phyloP scores from a whole-genome alignment of 2,888 invertebrate species.

The Parnassius orleans region DNA sequence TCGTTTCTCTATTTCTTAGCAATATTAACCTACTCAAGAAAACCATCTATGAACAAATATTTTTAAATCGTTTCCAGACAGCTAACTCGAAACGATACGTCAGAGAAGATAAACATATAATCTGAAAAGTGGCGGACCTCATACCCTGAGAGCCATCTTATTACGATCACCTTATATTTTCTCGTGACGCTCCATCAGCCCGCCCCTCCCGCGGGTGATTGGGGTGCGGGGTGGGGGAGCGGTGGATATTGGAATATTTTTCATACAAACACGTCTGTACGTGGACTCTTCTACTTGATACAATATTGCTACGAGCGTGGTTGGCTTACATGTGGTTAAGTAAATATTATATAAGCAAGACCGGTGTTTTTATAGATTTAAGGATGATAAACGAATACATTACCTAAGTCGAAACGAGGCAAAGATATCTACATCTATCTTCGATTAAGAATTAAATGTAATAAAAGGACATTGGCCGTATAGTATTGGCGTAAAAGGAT shows the following conservation, averaged over 20 bases:
- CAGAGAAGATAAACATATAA: constrained; percentile 26
- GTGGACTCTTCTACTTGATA: constrained; percentile 78
- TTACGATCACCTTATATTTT: constrained; percentile 63
- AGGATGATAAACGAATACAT: too few species aligned
- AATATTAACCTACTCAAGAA: neutral
- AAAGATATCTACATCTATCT: too few species aligned
- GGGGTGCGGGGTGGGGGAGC: constrained; percentile 35
- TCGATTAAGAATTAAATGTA: too few species aligned
- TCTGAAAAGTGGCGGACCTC: constrained; percentile 31
- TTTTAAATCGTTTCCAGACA: neutral
- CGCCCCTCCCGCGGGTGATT: constrained; percentile 31
- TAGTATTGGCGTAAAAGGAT: too few species aligned
- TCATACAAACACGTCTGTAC: constrained; percentile 80
- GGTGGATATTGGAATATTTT: constrained; percentile 79
- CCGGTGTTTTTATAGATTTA: too few species aligned
- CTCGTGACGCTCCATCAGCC: constrained; percentile 35
- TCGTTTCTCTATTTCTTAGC: too few species aligned
- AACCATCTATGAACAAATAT: neutral
- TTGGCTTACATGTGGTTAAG: constrained; percentile 51
- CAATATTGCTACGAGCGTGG: constrained; percentile 64
- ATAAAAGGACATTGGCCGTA: too few species aligned
- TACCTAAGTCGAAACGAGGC: too few species aligned
- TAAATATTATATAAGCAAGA: neutral
- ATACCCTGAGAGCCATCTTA: constrained; percentile 45
- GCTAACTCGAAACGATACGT: constrained; percentile 14